Conservation (phyloP, 2,888 invertebrate species). For the Chloroclystis v-ata region DNA sequence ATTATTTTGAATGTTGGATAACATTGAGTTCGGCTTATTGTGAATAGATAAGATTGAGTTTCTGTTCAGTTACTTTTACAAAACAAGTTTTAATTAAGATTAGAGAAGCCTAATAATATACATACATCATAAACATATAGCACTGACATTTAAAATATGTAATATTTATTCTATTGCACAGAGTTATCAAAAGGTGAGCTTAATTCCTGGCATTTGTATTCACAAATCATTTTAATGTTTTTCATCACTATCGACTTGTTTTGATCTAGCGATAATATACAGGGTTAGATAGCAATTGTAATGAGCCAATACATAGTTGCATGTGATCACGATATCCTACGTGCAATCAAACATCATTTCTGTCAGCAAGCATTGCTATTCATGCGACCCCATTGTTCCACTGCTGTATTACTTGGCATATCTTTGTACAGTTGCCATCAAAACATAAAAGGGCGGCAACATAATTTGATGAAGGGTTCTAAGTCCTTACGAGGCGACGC, state of each 20-base stretch:
- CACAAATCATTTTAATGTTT: too few species aligned
- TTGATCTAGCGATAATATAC: too few species aligned
- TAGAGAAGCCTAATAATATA: too few species aligned
- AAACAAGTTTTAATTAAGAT: too few species aligned
- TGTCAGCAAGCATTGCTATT: slow-evolving; percentile 24
- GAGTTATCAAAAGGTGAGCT: too few species aligned
- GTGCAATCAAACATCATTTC: slow-evolving; percentile 26
- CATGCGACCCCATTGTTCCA: slow-evolving; percentile 20
- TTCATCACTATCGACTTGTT: too few species aligned
- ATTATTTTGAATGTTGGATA: not conserved
- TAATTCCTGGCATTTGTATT: too few species aligned
- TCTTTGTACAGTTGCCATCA: slow-evolving; percentile 1
- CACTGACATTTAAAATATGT: too few species aligned
- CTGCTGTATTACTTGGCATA: slow-evolving; percentile 13
- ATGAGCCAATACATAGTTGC: slow-evolving; percentile 20
- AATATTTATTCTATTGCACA: too few species aligned
- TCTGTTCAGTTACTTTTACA: too few species aligned
- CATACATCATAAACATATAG: too few species aligned
- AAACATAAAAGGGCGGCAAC: not conserved
- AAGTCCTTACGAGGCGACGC: not conserved
- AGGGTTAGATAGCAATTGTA: slow-evolving; percentile 15
- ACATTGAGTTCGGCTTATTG: not conserved
- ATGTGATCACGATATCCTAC: slow-evolving; percentile 14
- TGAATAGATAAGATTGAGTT: not conserved
- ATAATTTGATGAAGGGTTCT: slow-evolving; percentile 3